Conservation (phyloP, 1,140 invertebrate species). For the Cecropterus lyciades region DNA sequence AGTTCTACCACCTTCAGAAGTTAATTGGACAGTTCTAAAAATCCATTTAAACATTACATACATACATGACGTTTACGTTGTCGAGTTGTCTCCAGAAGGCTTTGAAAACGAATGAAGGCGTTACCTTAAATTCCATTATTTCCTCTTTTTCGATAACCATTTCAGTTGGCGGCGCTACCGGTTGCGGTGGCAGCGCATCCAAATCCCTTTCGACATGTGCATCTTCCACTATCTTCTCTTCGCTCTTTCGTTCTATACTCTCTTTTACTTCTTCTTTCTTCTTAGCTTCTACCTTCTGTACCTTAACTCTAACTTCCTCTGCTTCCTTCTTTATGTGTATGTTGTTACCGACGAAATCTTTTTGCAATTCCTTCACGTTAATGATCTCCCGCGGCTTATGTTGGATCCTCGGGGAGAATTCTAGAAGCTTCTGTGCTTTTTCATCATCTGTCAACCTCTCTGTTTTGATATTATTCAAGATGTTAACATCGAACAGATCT, state of each 20-base stretch:
- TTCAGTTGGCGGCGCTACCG: constrained; percentile 2
- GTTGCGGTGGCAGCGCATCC: neutral
- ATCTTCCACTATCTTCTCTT: neutral
- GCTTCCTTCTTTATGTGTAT: constrained; percentile 68
- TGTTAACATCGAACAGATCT: constrained; percentile 74
- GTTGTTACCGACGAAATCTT: constrained; percentile 67
- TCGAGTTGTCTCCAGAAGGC: no score
- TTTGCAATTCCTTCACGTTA: constrained; percentile 74
- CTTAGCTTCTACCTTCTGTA: constrained; percentile 18
- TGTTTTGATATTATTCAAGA: constrained; percentile 76
- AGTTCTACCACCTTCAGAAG: no score
- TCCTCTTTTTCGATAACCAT: constrained; percentile 8
- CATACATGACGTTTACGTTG: no score
- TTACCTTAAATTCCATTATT: no score
- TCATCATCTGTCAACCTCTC: constrained; percentile 73
- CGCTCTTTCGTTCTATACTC: neutral
- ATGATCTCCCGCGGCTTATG: constrained; percentile 73
- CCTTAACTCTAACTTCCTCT: constrained; percentile 11
- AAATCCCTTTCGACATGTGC: constrained; percentile 8
- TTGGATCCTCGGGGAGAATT: constrained; percentile 63
- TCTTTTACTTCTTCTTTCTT: constrained; percentile 9
- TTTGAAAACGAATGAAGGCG: no score
- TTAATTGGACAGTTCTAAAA: no score
- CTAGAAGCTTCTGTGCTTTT: constrained; percentile 49
- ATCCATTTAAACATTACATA: no score